phyloP scores from a whole-genome alignment of 2,113 vertebrate genomes.

The Clarias batrachus region DNA sequence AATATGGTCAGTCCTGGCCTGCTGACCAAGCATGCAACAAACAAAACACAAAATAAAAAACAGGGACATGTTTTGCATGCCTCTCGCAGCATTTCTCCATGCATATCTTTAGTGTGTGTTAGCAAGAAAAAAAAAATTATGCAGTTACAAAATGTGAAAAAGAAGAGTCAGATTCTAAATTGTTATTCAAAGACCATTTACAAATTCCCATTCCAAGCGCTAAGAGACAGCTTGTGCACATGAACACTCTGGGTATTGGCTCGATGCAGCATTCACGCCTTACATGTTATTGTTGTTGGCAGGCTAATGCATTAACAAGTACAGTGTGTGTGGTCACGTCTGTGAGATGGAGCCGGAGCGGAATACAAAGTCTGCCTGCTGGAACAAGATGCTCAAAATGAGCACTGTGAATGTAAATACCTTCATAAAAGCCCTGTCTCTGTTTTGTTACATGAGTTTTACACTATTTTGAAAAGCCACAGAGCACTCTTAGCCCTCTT shows the following conservation, averaged over 20 bases:
- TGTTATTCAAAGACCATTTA: slow-evolving; percentile 35
- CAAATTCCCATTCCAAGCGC: slow-evolving; percentile 30
- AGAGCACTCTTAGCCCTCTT: slow-evolving; percentile 31
- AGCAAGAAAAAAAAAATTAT: background rate
- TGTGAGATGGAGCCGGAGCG: slow-evolving; percentile 42
- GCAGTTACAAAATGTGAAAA: background rate
- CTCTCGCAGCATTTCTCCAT: background rate
- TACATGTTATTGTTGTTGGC: slow-evolving; percentile 53
- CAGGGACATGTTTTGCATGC: background rate
- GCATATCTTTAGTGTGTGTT: slow-evolving; percentile 3
- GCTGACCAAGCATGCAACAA: background rate
- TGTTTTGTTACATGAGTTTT: slow-evolving; percentile 8
- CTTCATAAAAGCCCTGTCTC: slow-evolving; percentile 39
- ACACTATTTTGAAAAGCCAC: slow-evolving; percentile 38
- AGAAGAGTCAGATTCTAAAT: background rate
- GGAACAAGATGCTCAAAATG: slow-evolving; percentile 36
- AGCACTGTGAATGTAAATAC: slow-evolving; percentile 41
- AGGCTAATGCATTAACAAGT: slow-evolving; percentile 55
- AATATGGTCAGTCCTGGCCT: background rate
- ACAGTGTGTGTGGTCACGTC: slow-evolving; percentile 45
- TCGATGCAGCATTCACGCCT: slow-evolving; percentile 47
- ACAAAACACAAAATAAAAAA: background rate
- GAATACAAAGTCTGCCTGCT: slow-evolving; percentile 33
- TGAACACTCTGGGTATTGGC: slow-evolving; percentile 44
- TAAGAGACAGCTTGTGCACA: slow-evolving; percentile 52